Base-by-base conservation (phyloP, 1,140 invertebrate genomes). In the Physella acuta region DNA sequence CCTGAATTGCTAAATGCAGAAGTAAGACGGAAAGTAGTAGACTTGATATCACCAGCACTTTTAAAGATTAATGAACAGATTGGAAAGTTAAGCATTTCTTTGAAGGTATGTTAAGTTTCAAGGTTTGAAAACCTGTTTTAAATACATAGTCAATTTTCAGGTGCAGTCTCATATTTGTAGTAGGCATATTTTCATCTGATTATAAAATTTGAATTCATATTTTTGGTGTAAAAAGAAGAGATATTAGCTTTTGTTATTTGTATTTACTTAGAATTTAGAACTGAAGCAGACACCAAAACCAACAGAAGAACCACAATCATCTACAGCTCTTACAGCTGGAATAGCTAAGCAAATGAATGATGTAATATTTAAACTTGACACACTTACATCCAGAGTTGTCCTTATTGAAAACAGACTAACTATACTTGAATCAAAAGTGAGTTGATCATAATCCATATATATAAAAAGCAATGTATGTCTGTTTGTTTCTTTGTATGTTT, bases 341-440 rank as follows among this genome's bases (percentile, higher is more conserved):
- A 20, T 65, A 49, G 53, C 62, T 3, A 51, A 65, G 28, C 64
- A 66, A 36, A 66, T 66, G 52, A 66, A 33, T 66, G 64, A 66
- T 66, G 51, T 66, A 1, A 36, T 55, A 2, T 66, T 66, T 58
- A 66, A 66, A 71, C 58, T 73, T 11, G 68, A 73, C 11, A 63
- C 72, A 3, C 60, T 73, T 5, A 68, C 53, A 14, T 70, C 72
- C n/a, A 44, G 65, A 24, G 66, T 73, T 28, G 55, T 71, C 30
- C 68, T 73, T 26, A 60, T 73, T 8, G 72, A 73, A 63, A 73
- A 73, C 53, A 62, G 72, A 30, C 39, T 73, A 24, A 61, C 64
- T 31, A 56, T 71, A 39, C 34, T 73, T 36, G 72, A 70, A 49
- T 20, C 55, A 34, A 70, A 61, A 63, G 64, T 73, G 52, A 56